Percentiles rank a stretch among this genome's conserved stretches.
phyloP scores from a whole-genome alignment of 2,888 invertebrate species.

The Melinaea marsaeus region DNA sequence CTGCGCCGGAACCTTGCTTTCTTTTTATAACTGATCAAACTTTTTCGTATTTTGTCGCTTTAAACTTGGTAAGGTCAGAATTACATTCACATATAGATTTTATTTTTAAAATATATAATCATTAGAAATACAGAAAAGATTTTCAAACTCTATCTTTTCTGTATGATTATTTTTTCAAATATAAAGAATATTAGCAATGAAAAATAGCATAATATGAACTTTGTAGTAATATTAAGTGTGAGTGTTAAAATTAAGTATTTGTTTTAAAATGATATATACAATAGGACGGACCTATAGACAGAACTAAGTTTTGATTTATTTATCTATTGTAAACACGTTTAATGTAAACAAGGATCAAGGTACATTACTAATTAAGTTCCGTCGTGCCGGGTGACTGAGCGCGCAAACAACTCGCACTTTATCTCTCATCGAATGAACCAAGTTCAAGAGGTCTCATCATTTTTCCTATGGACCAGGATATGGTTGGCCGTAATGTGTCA shows the following conservation, averaged over 20 bases:
- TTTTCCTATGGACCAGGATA: conserved; percentile 7
- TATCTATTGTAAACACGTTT: conserved; percentile 24
- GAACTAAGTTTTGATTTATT: not conserved
- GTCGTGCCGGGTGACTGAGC: conserved; percentile 23
- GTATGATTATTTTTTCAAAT: too few relatives aligned
- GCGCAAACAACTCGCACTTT: conserved; percentile 24
- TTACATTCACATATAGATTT: too few relatives aligned
- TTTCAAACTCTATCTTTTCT: too few relatives aligned
- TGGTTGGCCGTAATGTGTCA: not conserved
- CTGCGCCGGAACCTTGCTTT: too few relatives aligned
- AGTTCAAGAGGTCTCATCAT: conserved; percentile 7
- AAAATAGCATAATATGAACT: not conserved
- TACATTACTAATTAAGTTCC: conserved; percentile 30
- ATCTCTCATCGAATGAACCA: conserved; percentile 5
- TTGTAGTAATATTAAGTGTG: too few relatives aligned
- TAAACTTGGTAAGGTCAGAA: too few relatives aligned
- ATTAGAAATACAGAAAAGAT: too few relatives aligned
- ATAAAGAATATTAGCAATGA: too few relatives aligned
- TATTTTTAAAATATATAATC: too few relatives aligned
- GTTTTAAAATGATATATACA: conserved; percentile 1
- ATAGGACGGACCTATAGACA: conserved; percentile 3
- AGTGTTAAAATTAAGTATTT: not conserved
- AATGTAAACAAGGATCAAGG: conserved; percentile 27
- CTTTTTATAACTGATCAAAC: too few relatives aligned
- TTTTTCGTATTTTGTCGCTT: too few relatives aligned